Conservation (phyloP, 2,888 invertebrate genomes). For the Xanthorhoe designata region DNA sequence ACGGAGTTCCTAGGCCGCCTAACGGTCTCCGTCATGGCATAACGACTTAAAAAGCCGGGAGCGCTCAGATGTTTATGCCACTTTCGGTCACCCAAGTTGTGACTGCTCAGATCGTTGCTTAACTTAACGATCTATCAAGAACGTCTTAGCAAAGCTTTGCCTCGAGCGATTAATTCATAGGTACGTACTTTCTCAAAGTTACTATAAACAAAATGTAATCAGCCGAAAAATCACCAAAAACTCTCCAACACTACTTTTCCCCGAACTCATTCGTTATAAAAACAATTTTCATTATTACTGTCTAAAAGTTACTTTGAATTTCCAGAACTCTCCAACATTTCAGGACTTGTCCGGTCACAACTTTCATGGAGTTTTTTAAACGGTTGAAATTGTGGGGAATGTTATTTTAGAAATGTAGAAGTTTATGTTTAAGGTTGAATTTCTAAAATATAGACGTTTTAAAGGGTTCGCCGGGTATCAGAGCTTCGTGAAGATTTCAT, state of each 20-base stretch:
- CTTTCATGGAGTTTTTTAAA: slow-evolving; percentile 33
- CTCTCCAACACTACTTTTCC: slow-evolving; percentile 7
- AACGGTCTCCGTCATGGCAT: too few relatives aligned
- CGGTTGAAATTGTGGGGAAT: slow-evolving; percentile 26
- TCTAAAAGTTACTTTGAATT: slow-evolving; percentile 28
- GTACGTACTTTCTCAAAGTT: too few relatives aligned
- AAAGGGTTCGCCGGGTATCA: neutral
- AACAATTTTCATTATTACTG: slow-evolving; percentile 22
- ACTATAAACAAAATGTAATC: neutral
- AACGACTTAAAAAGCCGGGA: too few relatives aligned
- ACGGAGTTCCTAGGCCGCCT: too few relatives aligned
- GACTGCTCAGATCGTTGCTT: too few relatives aligned
- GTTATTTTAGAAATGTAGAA: slow-evolving; percentile 40
- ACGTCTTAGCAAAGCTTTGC: too few relatives aligned
- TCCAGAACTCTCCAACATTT: slow-evolving; percentile 25
- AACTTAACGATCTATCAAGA: too few relatives aligned
- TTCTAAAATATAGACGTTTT: slow-evolving; percentile 29
- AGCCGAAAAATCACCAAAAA: neutral
- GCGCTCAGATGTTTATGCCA: too few relatives aligned
- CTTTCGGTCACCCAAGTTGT: too few relatives aligned
- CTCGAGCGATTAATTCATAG: too few relatives aligned
- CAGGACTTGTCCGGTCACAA: slow-evolving; percentile 33
- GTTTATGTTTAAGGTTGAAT: slow-evolving; percentile 33
- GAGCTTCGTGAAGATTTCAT: slow-evolving; percentile 1
- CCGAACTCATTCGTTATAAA: slow-evolving; percentile 13